These are phyloP conservation scores for Muntiacus muntjak DNA, from an alignment of 2,113 vertebrate genomes.

Conservation along the genomic window DNA sequence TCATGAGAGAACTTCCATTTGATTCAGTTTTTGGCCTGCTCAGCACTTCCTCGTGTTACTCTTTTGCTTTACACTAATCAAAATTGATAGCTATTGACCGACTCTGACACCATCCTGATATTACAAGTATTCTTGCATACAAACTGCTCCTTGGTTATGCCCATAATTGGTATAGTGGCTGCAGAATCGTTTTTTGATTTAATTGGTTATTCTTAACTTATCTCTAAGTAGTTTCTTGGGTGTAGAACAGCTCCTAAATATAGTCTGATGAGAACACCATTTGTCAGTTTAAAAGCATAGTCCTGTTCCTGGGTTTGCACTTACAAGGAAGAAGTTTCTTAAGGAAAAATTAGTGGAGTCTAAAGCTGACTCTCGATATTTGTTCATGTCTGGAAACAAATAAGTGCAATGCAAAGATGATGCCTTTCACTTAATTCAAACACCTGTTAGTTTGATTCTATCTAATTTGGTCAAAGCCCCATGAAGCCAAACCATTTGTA, in stretches of 20 bases:
- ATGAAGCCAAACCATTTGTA: slow-evolving; percentile 48
- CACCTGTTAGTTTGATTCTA: slow-evolving; percentile 55
- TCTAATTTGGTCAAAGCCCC: slow-evolving; percentile 58
- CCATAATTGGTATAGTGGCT: slow-evolving; percentile 40
- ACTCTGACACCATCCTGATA: slow-evolving; percentile 28
- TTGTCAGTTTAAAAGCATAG: slow-evolving; percentile 24
- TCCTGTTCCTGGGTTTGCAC: neutral
- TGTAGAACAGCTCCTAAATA: slow-evolving; percentile 40
- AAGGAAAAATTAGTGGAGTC: slow-evolving; percentile 8
- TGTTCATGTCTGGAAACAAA: neutral
- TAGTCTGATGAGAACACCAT: slow-evolving; percentile 22
- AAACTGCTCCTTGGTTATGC: slow-evolving; percentile 28
- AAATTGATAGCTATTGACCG: slow-evolving; percentile 22
- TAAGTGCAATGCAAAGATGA: neutral
- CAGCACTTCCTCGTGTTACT: neutral
- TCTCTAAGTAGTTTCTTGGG: slow-evolving; percentile 57
- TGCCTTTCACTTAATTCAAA: slow-evolving; percentile 28
- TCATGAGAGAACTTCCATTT: slow-evolving; percentile 28
- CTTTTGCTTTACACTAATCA: slow-evolving; percentile 45
- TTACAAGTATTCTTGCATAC: slow-evolving; percentile 41
- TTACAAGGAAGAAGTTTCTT: neutral
- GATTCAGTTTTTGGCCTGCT: slow-evolving; percentile 23
- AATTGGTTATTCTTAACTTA: slow-evolving; percentile 50
- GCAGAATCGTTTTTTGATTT: slow-evolving; percentile 51
- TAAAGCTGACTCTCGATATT: neutral